Base-by-base conservation (phyloP, 2,888 invertebrate species). In the Xylota segnis region DNA sequence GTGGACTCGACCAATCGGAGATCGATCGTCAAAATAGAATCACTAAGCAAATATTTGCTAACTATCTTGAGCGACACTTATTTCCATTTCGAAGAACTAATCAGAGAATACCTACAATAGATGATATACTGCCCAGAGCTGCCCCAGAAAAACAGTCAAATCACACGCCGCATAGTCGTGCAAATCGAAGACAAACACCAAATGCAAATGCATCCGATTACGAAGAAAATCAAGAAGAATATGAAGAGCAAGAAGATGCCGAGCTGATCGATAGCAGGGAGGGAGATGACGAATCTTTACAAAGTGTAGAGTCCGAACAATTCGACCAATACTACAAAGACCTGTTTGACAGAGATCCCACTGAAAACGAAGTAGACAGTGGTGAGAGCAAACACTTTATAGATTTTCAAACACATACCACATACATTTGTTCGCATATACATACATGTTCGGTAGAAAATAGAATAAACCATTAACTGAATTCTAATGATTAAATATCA, bases 1-100 rank as follows among this genome's bases (percentile, higher is more conserved):
- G 88, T 63, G 89, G 89, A 47, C 89, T 91, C 87, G 92, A 93
- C 87, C 90, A 92, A 88, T 93, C 93, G 88, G 96, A 96, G 92
- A 92, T 96, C 91, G 95, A 95, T 89, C 93, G 96, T 87, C 96
- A 96, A 93, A 96, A 96, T 93, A 94, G 94, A 91, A 96, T 96
- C 91, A 96, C 96, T 37, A 94, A 95, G 92, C 95, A 96, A 93
- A 96, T 96, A 88, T 93, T 96, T 88, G 95, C 96, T 90, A 95
- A 95, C 81, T 96, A 94, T 90, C 93, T 96, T 87, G 95, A 96
- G 91, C 94, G 95, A 90, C 94, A 95, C 52, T 91, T 96, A 54
- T 96, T 95, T 71, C 93, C 95, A 4, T 93, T 93, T 88, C 92
- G 94, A 52, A 92, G 92, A 74, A 93, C 93, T 0, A 90, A 89